Evolutionary conservation across 1,140 invertebrate genomes (phyloP).

Genomic region (Trichomalopsis sarcophagae): DNA sequence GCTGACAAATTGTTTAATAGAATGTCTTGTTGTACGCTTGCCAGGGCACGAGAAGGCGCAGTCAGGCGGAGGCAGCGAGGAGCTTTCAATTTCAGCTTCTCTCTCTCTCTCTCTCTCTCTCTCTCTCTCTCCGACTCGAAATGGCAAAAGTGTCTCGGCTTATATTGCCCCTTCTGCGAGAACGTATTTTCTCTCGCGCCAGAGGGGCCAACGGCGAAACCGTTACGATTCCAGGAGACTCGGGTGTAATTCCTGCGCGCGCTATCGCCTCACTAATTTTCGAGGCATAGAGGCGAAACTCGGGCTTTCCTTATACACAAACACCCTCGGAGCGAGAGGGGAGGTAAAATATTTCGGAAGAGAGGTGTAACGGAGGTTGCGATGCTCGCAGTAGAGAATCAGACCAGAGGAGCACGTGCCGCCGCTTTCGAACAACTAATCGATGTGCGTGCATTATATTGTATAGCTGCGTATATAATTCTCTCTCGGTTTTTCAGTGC

Average conservation of each 20-base stretch:
- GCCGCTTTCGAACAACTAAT: too few species aligned
- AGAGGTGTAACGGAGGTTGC: too few species aligned
- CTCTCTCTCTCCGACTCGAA: background rate
- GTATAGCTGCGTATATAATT: too few species aligned
- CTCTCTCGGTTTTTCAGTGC: too few species aligned
- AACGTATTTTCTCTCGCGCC: background rate
- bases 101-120: background rate
- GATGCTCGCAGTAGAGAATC: background rate
- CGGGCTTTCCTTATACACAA: background rate
- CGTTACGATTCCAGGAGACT: conserved; percentile 6
- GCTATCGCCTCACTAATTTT: conserved; percentile 23
- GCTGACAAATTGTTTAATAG: conserved; percentile 45
- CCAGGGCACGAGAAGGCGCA: background rate
- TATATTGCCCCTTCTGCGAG: conserved; percentile 6
- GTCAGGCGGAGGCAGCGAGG: background rate
- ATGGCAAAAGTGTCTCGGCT: conserved; percentile 1
- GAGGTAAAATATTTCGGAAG: too few species aligned
- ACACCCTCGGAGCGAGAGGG: too few species aligned
- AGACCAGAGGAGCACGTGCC: background rate
- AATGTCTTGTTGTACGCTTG: conserved; percentile 37
- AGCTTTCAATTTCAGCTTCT: conserved; percentile 24
- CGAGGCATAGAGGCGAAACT: background rate
- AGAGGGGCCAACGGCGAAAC: background rate
- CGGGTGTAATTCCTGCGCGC: background rate
- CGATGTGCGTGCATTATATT: background rate